These are phyloP conservation scores for Meiosimyza platycephala DNA, from an alignment of 2,888 invertebrate species.

Conservation along the genomic window DNA sequence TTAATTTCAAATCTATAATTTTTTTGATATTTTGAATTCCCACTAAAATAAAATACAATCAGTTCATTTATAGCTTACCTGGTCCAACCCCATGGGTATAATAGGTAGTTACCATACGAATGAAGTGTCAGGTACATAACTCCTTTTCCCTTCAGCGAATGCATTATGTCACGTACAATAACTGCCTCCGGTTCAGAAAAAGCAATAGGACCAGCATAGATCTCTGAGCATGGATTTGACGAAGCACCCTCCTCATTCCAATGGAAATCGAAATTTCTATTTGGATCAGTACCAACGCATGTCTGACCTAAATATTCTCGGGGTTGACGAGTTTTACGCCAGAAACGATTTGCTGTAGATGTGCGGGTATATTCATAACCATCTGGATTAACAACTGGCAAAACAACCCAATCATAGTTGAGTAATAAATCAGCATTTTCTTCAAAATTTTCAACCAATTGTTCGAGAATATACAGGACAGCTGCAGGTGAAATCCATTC, in stretches of 20 bases:
- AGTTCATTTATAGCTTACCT: conserved; percentile 60
- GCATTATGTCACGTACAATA: conserved; percentile 71
- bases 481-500: conserved; percentile 77
- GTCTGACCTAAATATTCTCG: conserved; percentile 47
- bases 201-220: conserved; percentile 72
- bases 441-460: conserved; percentile 69
- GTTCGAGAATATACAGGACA: conserved; percentile 71
- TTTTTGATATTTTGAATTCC: not conserved
- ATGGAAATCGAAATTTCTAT: conserved; percentile 79
- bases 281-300: conserved; percentile 80
- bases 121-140: conserved; percentile 80
- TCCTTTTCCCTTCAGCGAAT: conserved; percentile 64
- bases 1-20: too few species aligned
- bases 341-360: conserved; percentile 64
- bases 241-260: conserved; percentile 73
- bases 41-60: not conserved
- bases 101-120: conserved; percentile 76
- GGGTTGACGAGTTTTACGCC: conserved; percentile 77
- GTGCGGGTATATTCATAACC: conserved; percentile 75
- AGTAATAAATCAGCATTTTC: conserved; percentile 68
- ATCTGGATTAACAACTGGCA: conserved; percentile 78
- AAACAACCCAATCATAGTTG: conserved; percentile 74
- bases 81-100: conserved; percentile 77
- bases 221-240: conserved; percentile 70
- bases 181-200: conserved; percentile 78